Conservation (phyloP, 2,888 invertebrate species). For the Sphinx pinastri region DNA sequence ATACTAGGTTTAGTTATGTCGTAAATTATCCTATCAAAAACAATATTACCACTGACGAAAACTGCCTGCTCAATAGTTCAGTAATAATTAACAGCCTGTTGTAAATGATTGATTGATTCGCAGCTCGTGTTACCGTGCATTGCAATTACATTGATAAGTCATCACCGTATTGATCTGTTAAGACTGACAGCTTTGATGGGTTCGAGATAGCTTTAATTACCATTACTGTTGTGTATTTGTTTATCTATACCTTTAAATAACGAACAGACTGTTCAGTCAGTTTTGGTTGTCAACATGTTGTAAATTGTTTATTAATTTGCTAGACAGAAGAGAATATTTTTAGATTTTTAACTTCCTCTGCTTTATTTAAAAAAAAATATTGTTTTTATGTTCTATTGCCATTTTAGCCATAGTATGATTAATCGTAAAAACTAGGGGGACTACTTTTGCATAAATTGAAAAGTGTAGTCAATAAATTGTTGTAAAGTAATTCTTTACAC, state of each 20-base stretch:
- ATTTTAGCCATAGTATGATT: no score
- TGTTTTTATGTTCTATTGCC: no score
- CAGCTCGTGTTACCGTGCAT: constrained; percentile 10
- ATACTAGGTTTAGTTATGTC: no score
- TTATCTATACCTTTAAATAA: constrained; percentile 12
- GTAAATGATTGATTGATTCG: constrained; percentile 22
- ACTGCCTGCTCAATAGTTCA: not conserved
- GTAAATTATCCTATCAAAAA: not conserved
- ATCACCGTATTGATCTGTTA: constrained; percentile 19
- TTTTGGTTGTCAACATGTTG: not conserved
- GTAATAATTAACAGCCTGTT: constrained; percentile 16
- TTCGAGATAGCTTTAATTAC: constrained; percentile 22
- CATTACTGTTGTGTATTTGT: constrained; percentile 4
- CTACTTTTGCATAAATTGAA: no score
- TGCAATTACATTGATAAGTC: constrained; percentile 24
- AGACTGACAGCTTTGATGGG: constrained; percentile 20
- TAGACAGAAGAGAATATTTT: no score
- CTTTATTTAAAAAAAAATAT: no score
- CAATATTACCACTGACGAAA: not conserved
- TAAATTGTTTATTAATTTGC: not conserved
- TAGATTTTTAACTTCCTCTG: no score
- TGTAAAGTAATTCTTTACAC: no score
- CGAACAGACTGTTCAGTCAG: not conserved
- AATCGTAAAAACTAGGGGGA: no score
- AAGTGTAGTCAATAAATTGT: no score